phyloP scores from a whole-genome alignment of 2,113 vertebrate species.

The Alaudala cheleensis region DNA sequence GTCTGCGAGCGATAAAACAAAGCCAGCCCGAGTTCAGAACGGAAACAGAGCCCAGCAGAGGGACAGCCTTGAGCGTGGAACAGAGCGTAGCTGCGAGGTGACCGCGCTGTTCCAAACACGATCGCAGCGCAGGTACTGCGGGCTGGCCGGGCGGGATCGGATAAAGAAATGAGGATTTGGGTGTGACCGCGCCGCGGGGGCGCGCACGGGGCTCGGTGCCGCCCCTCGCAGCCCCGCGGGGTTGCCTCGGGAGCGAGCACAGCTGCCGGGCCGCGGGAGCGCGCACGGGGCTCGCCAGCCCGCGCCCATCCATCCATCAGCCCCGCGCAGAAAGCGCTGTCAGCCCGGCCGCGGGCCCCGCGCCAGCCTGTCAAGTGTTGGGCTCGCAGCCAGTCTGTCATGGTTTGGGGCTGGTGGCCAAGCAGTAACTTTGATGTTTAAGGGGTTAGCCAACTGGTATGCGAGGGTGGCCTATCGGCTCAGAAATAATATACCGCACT shows the following conservation, averaged over 20 bases:
- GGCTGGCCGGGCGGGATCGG: not conserved
- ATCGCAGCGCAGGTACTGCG: not conserved
- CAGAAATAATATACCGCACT: slow-evolving; percentile 80
- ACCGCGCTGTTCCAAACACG: not conserved
- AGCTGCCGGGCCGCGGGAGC: not conserved
- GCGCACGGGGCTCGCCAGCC: not conserved
- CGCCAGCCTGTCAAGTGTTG: slow-evolving; percentile 87
- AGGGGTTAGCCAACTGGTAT: slow-evolving; percentile 89
- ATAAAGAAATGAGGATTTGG: not conserved
- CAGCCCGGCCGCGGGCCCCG: slow-evolving; percentile 81
- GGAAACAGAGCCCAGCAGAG: not conserved
- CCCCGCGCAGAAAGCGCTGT: slow-evolving; percentile 80
- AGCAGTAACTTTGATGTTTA: slow-evolving; percentile 92
- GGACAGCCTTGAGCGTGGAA: not conserved
- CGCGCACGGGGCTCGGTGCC: not conserved
- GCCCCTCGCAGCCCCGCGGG: not conserved
- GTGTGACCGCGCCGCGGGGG: not conserved
- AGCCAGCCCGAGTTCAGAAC: not conserved
- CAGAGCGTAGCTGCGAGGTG: not conserved
- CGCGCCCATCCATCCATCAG: too few species aligned
- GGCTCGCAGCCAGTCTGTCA: slow-evolving; percentile 92
- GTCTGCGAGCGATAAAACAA: not conserved
- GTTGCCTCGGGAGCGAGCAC: too few species aligned
- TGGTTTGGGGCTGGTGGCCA: slow-evolving; percentile 88
- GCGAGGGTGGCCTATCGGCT: slow-evolving; percentile 85